Conservation (phyloP, 2,888 invertebrate species). For the Dusona sp. region DNA sequence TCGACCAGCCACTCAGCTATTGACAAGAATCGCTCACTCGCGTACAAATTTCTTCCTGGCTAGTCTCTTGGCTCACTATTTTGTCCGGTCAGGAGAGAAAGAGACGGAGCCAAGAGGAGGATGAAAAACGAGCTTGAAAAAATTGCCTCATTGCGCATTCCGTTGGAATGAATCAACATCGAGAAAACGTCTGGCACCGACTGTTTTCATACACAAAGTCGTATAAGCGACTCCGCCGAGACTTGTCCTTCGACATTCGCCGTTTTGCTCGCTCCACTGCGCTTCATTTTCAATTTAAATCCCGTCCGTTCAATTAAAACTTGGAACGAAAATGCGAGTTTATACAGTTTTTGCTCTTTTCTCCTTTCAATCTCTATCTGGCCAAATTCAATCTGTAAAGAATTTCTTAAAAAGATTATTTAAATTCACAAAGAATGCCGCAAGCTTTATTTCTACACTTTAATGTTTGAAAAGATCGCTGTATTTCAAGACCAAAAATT, state of each 20-base stretch:
- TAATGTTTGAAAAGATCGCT: not conserved
- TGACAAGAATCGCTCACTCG: conserved; percentile 38
- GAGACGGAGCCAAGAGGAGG: not conserved
- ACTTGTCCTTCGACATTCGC: conserved; percentile 10
- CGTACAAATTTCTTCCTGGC: conserved; percentile 70
- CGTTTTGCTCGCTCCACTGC: conserved; percentile 11
- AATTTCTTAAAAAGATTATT: not conserved
- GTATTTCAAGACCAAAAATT: too few relatives aligned
- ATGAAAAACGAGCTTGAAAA: conserved; percentile 51
- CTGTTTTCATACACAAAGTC: conserved; percentile 23
- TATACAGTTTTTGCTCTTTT: not conserved
- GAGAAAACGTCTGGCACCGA: conserved; percentile 50
- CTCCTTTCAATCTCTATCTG: not conserved
- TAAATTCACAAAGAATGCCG: not conserved
- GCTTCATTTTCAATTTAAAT: conserved; percentile 1
- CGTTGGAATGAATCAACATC: conserved; percentile 77
- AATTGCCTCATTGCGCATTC: conserved; percentile 81
- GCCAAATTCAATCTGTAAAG: not conserved
- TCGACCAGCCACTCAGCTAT: conserved; percentile 69
- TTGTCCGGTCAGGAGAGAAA: conserved; percentile 9
- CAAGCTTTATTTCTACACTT: not conserved
- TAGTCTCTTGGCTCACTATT: conserved; percentile 30
- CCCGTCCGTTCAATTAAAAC: not conserved
- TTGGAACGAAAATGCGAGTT: not conserved
- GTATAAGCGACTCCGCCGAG: not conserved